Evolutionary conservation across 35 echinoderm and acorn worm genomes (phyloP).

Genomic region (Anneissia japonica): DNA sequence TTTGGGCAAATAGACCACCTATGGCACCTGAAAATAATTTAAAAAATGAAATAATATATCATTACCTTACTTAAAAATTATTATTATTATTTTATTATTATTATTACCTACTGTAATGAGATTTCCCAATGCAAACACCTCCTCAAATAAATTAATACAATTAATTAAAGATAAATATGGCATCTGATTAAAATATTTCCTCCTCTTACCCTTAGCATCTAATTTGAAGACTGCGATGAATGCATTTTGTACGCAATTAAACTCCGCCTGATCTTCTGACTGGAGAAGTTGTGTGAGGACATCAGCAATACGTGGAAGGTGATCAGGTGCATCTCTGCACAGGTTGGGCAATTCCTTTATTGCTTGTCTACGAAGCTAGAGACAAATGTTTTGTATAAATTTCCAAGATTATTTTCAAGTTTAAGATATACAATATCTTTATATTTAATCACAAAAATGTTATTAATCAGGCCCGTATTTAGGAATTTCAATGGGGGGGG

Average conservation of each 20-base stretch:
- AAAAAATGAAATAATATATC: not conserved
- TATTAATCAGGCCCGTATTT: no score
- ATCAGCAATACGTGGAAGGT: constrained; percentile 81
- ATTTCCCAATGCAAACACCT: no score
- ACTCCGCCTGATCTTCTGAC: constrained; percentile 77
- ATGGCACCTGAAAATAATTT: constrained; percentile 54
- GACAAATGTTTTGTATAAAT: not conserved
- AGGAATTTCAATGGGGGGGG: no score
- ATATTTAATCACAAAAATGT: no score
- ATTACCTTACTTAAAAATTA: no score
- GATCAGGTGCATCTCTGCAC: constrained; percentile 63
- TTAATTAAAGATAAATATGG: no score
- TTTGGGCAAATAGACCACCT: constrained; percentile 79
- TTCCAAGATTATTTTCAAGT: no score
- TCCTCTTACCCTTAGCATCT: constrained; percentile 83
- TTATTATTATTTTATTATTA: no score
- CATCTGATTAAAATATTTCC: no score
- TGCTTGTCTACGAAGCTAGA: constrained; percentile 77
- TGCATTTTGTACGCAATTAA: constrained; percentile 61
- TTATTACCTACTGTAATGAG: no score
- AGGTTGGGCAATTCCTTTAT: constrained; percentile 96
- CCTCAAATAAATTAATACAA: no score
- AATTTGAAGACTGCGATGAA: constrained; percentile 83
- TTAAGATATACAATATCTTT: no score
- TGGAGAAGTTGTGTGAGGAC: constrained; percentile 89